Evolutionary conservation across 1,140 invertebrate genomes (phyloP).

Genomic region (Adoxophyes honmai): DNA sequence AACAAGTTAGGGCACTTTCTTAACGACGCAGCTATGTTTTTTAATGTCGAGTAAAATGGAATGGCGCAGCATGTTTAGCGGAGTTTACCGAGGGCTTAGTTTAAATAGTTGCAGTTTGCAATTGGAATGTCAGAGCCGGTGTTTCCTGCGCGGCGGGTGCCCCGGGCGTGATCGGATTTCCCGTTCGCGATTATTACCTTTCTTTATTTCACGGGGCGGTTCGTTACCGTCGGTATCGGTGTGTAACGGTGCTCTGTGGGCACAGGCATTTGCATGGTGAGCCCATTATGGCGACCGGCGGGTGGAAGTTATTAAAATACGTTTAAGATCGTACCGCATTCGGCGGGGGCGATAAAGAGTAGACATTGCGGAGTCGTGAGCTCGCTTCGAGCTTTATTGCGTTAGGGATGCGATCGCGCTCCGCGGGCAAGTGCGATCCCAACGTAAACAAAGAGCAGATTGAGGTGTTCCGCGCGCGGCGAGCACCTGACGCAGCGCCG

Average conservation of each 20-base stretch:
- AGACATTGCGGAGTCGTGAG: conserved; percentile 63
- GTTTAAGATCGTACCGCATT: conserved; percentile 59
- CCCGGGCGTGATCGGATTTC: conserved; percentile 55
- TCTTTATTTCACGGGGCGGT: conserved; percentile 59
- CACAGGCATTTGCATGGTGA: conserved; percentile 62
- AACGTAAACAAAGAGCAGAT: conserved; percentile 54
- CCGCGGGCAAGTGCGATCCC: conserved; percentile 33
- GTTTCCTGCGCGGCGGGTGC: conserved; percentile 24
- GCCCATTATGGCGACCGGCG: conserved; percentile 49
- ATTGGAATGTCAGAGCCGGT: conserved; percentile 22
- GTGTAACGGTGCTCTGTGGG: conserved; percentile 51
- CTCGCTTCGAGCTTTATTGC: conserved; percentile 59
- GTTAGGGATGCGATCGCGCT: conserved; percentile 52
- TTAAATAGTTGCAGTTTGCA: conserved; percentile 27
- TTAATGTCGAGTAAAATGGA: conserved; percentile 31
- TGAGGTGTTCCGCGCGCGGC: conserved; percentile 42
- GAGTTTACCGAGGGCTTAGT: conserved; percentile 26
- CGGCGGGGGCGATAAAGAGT: conserved; percentile 56
- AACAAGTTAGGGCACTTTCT: conserved; percentile 58
- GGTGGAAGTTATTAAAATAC: conserved; percentile 67
- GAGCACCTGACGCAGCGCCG: conserved; percentile 30
- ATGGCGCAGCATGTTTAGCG: conserved; percentile 27
- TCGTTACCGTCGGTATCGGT: conserved; percentile 51
- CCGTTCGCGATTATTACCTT: conserved; percentile 58
- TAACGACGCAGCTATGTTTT: conserved; percentile 45